phyloP scores from a whole-genome alignment of 1,140 invertebrate genomes.

The Nomia melanderi region DNA sequence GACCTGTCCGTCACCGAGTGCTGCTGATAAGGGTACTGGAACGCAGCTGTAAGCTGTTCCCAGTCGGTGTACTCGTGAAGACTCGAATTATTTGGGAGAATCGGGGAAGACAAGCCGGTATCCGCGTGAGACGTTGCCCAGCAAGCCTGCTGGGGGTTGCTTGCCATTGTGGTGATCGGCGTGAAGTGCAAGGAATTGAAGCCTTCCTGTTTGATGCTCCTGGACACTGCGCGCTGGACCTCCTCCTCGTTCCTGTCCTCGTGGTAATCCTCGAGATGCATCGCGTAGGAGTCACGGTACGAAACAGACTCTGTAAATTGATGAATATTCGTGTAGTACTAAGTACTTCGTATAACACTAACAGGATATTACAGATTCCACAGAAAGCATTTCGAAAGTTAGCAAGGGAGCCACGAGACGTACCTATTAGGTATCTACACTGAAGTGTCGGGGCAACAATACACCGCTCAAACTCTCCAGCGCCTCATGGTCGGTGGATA shows the following conservation, averaged over 20 bases:
- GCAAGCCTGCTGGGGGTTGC: conserved; percentile 47
- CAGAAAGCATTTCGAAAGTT: too few species aligned
- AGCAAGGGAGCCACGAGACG: too few species aligned
- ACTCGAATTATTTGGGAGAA: conserved; percentile 35
- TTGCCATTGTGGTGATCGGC: conserved; percentile 25
- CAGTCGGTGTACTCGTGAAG: conserved; percentile 67
- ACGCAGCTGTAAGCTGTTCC: conserved; percentile 69
- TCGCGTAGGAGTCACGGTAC: neutral
- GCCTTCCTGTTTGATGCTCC: conserved; percentile 41
- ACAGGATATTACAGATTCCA: too few species aligned
- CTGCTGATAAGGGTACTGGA: conserved; percentile 67
- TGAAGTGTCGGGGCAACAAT: too few species aligned
- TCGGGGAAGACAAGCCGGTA: conserved; percentile 37
- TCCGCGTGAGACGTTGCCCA: conserved; percentile 51
- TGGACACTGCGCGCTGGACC: conserved; percentile 20
- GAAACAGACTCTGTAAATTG: neutral
- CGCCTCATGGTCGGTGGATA: too few species aligned
- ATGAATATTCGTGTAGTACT: too few species aligned
- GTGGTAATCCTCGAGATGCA: conserved; percentile 62
- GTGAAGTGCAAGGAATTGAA: conserved; percentile 20
- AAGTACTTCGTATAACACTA: too few species aligned
- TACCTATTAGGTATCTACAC: too few species aligned
- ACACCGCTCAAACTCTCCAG: too few species aligned
- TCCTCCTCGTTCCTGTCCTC: conserved; percentile 47
- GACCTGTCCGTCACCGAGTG: conserved; percentile 50